Base-by-base conservation (phyloP, 2,888 invertebrate genomes). In the Cetonia aurata region DNA sequence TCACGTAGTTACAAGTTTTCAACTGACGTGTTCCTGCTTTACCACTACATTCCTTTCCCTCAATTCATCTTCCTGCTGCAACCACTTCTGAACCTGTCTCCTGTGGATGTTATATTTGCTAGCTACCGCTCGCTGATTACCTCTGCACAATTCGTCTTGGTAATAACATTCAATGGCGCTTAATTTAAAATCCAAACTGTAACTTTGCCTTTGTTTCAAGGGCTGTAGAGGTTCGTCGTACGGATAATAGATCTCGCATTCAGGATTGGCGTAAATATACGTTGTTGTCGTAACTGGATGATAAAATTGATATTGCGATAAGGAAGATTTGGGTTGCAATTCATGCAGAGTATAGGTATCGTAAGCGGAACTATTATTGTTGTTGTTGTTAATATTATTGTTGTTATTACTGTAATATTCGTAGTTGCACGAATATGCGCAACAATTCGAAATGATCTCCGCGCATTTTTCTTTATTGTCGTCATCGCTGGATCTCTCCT, bases 51-150 rank as follows among this genome's bases (percentile, higher is more conserved):
- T 82, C 68, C 81, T 79, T 70, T 80, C 79, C 55, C 81, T 75
- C 37, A 85, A 72, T 74, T 85, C 83, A 19, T 84, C 82, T 67
- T 87, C 88, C 76, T 87, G 87, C 75, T 88, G 87, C 69, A 88
- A 79, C 89, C 89, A 89, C 75, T 87, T 87, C 74, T 88, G 87
- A 67, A 88, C 84, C 76, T 88, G 87, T 56, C 86, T 81, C 56
- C 86, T 79, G 77, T 85, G 85, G 65, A 86, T 85, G 72, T 85
- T 84, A 77, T 85, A 86, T 76, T 86, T 86, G 66, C 80, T 82
- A 10, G 86, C 86, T 3, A 86, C 86, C 9, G 86, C 85, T 70
- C 85, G 78, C 72, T 86, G 86, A 77, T 86, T 85, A 6, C 85
- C 85, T 72, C 84, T 81, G 76, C 86, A 86, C 44, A 60, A 62